phyloP scores from a whole-genome alignment of 2,113 vertebrate species.

The Eulacestoma nigropectus region DNA sequence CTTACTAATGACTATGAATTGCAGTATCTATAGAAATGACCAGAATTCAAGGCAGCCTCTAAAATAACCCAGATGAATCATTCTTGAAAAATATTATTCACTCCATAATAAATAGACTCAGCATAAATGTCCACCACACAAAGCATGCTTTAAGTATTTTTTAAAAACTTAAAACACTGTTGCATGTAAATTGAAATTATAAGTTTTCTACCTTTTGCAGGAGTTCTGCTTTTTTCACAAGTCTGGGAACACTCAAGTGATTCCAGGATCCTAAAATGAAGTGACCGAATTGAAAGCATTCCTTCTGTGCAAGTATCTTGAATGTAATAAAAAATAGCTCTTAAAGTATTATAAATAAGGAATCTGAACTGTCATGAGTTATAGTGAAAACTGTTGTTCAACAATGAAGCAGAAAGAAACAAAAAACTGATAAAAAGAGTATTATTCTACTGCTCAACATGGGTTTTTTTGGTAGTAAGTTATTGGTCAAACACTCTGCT shows the following conservation, averaged over 20 bases:
- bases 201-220: neutral
- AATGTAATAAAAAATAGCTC: neutral
- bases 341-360: neutral
- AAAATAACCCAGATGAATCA: slow-evolving; percentile 58
- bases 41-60: slow-evolving; percentile 22
- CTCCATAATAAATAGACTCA: neutral
- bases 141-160: neutral
- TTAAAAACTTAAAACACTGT: neutral
- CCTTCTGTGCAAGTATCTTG: neutral
- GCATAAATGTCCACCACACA: neutral
- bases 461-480: neutral
- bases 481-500: neutral
- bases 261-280: neutral
- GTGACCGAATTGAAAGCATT: neutral
- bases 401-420: neutral
- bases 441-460: neutral
- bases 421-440: neutral
- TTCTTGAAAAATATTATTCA: slow-evolving; percentile 42
- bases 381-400: neutral
- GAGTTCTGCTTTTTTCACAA: neutral
- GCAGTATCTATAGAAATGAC: slow-evolving; percentile 60
- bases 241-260: neutral
- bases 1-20: slow-evolving; percentile 29
- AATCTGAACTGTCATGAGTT: neutral
- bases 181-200: neutral